Evolutionary conservation across 2,888 invertebrate genomes (phyloP), one percentile per base, ranked within the genome.

Genomic region (Synergus gifuensis): DNA sequence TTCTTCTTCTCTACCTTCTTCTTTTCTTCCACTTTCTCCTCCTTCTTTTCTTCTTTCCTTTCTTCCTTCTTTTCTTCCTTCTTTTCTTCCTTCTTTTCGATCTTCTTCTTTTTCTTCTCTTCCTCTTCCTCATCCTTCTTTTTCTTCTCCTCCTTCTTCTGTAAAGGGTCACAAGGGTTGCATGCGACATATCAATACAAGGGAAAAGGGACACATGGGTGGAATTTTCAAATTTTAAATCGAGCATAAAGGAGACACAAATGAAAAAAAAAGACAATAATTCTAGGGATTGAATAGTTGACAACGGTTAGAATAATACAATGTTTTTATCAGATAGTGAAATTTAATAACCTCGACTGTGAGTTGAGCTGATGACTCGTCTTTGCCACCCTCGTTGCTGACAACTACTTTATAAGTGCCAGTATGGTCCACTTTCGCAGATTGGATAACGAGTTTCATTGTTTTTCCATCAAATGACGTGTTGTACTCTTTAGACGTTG

Each of bases 371-470:
- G 95, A 95, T 2, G 97, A 96, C 89, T 97, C 97, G 87, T 97
- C 98, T 90, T 96, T 96, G 76, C 99, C 99, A 87, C 95, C 96
- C 91, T 98, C 97, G 91, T 99, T 99, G 89, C 95, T 96, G 78
- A 98, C 96, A 42, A 97, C 95, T 64, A 98, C 95, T 89, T 95
- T 96, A 92, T 98, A 98, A 76, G 95, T 95, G 63, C 97, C 98
- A 5, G 95, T 94, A 90, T 96, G 95, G 89, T 96, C 96, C 66
- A 93, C 92, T n/a, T 94, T 94, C 78, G 96, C 95, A 66, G 96
- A 96, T 84, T 95, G 95, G 85, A 98, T 96, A 82, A 95, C 95
- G 12, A 98, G 93, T 83, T 96, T 95, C 16, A 97, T 96, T 60
- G 95, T 96, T 76, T 95, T 95, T 36, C 98, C 98, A 90, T 98